These are phyloP conservation scores for Arrhopalites spinosus DNA, from an alignment of 2,888 invertebrate species.

Conservation along the genomic window DNA sequence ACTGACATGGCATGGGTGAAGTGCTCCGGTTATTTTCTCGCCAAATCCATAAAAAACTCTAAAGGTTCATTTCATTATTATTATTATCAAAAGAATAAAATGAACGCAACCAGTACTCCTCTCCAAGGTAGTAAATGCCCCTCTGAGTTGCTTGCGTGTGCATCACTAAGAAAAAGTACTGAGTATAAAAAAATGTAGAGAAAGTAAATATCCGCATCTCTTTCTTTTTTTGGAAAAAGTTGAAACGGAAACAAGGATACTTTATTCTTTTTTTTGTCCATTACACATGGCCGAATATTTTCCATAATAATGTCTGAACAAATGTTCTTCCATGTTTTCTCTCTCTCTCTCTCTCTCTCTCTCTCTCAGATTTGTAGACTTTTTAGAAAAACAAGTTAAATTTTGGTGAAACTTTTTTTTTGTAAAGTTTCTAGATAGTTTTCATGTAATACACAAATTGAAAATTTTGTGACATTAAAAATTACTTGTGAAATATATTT, in stretches of 20 bases:
- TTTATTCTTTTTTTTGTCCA: background rate
- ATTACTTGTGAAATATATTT: no score
- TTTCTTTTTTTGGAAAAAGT: background rate
- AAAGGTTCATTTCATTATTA: conserved; percentile 9
- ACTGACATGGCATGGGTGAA: background rate
- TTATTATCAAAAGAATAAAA: background rate
- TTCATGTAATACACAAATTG: no score
- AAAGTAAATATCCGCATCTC: background rate
- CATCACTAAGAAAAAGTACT: no score
- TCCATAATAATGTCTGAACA: background rate
- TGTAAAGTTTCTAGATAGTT: no score
- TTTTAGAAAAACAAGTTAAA: no score
- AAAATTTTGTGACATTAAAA: no score
- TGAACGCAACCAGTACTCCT: no score
- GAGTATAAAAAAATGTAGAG: background rate
- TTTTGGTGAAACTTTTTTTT: no score
- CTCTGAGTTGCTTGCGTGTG: background rate
- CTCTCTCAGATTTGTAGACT: no score
- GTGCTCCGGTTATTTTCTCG: no score
- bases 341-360: background rate
- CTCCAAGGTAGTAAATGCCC: no score
- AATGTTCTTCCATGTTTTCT: background rate
- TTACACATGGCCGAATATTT: background rate
- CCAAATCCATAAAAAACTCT: background rate
- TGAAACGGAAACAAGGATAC: background rate